These are phyloP conservation scores for Hirudo medicinalis DNA, from an alignment of 1,140 invertebrate genomes.

Conservation along the genomic window DNA sequence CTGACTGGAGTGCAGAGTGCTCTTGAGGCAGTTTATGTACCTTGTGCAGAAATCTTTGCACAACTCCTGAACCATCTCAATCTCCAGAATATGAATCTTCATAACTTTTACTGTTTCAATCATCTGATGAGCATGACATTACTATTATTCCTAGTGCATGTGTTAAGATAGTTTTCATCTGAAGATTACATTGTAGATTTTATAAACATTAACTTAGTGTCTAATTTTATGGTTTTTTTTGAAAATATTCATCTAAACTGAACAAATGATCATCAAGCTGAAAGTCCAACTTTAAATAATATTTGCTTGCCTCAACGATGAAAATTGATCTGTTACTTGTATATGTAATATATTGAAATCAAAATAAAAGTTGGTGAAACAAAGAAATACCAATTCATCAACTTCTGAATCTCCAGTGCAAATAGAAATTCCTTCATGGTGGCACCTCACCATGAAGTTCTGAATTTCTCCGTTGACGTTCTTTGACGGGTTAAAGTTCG, in stretches of 20 bases:
- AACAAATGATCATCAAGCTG: neutral
- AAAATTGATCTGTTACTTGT: neutral
- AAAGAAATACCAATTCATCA: slow-evolving; percentile 65
- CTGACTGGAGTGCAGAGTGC: slow-evolving; percentile 20
- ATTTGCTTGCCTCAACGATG: neutral
- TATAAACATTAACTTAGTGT: too few species aligned
- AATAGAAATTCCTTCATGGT: slow-evolving; percentile 68
- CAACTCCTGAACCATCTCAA: slow-evolving; percentile 42
- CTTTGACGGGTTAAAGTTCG: slow-evolving; percentile 32
- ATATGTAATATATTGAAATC: too few species aligned
- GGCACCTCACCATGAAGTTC: slow-evolving; percentile 61
- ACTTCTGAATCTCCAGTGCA: slow-evolving; percentile 79
- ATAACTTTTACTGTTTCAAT: slow-evolving; percentile 41
- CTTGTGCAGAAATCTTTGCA: slow-evolving; percentile 41
- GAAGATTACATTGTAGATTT: neutral
- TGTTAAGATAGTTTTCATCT: slow-evolving; percentile 9
- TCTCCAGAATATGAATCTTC: slow-evolving; percentile 40
- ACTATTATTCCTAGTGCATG: slow-evolving; percentile 7
- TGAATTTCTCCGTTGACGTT: slow-evolving; percentile 37
- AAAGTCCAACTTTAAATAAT: neutral
- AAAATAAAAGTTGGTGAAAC: slow-evolving; percentile 5
- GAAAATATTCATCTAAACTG: slow-evolving; percentile 2
- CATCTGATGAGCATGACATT: slow-evolving; percentile 31
- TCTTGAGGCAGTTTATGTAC: slow-evolving; percentile 39
- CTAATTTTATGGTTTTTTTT: too few species aligned